Evolutionary conservation across 1,140 invertebrate genomes (phyloP), one percentile per base, ranked within the genome.

Genomic region (Ooceraea biroi): DNA sequence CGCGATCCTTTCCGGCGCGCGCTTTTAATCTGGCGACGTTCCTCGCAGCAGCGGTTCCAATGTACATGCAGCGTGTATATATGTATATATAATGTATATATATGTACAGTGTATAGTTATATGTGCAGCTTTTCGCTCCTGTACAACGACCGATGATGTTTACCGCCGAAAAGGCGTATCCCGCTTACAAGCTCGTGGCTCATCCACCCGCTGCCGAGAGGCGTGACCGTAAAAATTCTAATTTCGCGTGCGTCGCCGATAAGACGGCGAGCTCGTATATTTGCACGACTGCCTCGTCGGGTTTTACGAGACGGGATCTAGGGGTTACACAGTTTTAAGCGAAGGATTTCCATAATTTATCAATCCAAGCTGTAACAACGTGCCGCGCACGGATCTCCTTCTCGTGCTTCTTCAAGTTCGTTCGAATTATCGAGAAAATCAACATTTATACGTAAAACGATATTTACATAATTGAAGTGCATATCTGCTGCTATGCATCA

Each of bases 151-250:
- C 60, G 22, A 69, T 69, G 66, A 52, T 69, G 66, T 52, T 50
- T 57, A 48, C 65, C 60, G 27, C 17, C 17, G 30, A 63, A 63
- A 63, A 63, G 60, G 60, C 60, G 17, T 63, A 41, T 41, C 60
- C 60, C 17, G 57, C 22, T 60, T 60, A 61, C 27, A 52, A 55
- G 74, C 74, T 7, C 76, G 76, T 58, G 63, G 74, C 41, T 78
- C 76, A 44, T 78, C 74, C 61, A 30, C 46, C 14, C 14, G 1
- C 7, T 14, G 48, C 19, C 14, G 30, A 50, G 73, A 76, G 58
- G 61, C 63, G 63, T 71, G 76, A 80, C 76, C 76, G 76, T 80
- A 80, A 80, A 80, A 80, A 80, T 80, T 80, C 76, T 80, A 80
- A 80, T 80, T 80, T 80, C 65, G 76, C 65, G 76, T 71, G 65